Evolutionary conservation across 2,113 vertebrate genomes (phyloP).

Genomic region (Leucoraja erinaceus): DNA sequence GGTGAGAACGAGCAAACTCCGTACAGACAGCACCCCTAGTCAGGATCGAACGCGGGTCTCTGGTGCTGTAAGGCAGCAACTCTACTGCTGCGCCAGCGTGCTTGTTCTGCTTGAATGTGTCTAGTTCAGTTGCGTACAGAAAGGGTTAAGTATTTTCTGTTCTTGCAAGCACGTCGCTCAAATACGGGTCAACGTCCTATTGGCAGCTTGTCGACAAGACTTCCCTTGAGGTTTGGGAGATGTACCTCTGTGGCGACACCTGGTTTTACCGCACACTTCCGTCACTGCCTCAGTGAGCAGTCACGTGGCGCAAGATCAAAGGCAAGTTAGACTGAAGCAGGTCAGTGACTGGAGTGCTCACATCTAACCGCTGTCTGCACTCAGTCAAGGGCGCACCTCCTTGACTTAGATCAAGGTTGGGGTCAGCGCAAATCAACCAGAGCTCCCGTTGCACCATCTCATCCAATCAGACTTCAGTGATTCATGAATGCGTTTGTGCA

Average conservation of each 20-base stretch:
- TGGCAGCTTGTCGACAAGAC: not conserved
- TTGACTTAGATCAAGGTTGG: not conserved
- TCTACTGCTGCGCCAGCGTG: too few species aligned
- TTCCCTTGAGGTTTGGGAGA: not conserved
- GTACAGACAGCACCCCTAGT: too few species aligned
- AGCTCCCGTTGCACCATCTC: not conserved
- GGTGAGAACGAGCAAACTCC: too few species aligned
- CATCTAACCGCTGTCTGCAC: not conserved
- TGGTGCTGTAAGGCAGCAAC: too few species aligned
- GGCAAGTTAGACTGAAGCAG: not conserved
- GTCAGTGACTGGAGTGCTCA: not conserved
- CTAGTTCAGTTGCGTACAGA: not conserved
- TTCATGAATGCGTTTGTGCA: not conserved
- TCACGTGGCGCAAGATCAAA: not conserved
- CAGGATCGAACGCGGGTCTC: too few species aligned
- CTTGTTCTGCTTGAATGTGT: not conserved
- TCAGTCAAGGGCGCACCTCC: not conserved
- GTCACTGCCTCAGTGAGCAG: not conserved
- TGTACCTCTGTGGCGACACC: not conserved
- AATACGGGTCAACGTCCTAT: not conserved
- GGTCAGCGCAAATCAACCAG: not conserved
- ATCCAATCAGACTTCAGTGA: not conserved
- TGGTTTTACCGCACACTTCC: not conserved
- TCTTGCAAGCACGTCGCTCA: not conserved
- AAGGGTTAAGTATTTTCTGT: conserved; percentile 8